Evolutionary conservation across 2,888 invertebrate species (phyloP), one percentile per base, ranked within the genome.

Genomic region (Drosophila fungiperda): DNA sequence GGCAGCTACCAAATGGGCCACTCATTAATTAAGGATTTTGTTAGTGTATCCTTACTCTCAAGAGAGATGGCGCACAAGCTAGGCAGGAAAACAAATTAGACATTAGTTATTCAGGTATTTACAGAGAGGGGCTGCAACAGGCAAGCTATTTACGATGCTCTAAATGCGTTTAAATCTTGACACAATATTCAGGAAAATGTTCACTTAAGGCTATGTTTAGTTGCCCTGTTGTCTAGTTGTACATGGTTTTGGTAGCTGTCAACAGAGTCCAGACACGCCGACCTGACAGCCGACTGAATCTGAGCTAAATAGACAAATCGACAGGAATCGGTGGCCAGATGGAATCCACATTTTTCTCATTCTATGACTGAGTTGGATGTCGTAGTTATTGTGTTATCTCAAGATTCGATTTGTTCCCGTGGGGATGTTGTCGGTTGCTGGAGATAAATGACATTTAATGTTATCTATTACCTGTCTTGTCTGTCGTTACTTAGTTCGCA

Each of bases 1-100:
- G 54, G 17, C 48, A 38, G n/a, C 48, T 26, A 68, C 33, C 20
- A 36, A 33, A 48, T 48, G 38, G 48, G 48, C 68, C 45, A 3
- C 26, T 68, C 45, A 67, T 48, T 68, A 67, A 38, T 48, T 68
- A 33, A 38, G 48, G 32, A 53, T 68, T 68, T 38, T 9, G 32
- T n/a, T 4, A n/a, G 29, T 23, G 52, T 66, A 35, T 17, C 53
- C 26, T 32, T n/a, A 52, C 17, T 9, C 20, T 20, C 20, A 29
- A 15, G n/a, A 20, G 40, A 6, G 26, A 33, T 26, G 20, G 45
- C 4, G 45, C 15, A 8, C 15, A 15, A 45, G 23, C 8, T 23
- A 45, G 23, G 23, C 8, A 45, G 45, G 15, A 45, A 45, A 23
- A 45, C 23, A 45, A 45, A 35, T 33, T 26, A 26, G 26, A 36